Percentiles rank a stretch among this genome's conserved stretches.
Evolutionary conservation across 2,888 invertebrate species (phyloP).

Genomic region (Sarcophaga subvicina): DNA sequence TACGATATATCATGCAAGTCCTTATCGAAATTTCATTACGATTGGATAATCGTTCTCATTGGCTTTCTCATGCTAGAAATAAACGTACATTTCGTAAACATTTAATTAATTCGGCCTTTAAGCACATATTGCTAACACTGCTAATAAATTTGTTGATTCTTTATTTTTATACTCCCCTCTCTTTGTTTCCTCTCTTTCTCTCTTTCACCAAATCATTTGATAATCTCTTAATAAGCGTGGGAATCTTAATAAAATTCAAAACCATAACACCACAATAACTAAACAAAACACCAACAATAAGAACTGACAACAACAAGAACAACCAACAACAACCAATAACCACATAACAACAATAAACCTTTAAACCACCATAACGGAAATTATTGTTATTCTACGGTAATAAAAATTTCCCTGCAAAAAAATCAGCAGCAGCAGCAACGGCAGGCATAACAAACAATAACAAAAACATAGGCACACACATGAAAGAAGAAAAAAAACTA

Average conservation of each 20-base stretch:
- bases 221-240: not conserved
- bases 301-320: not conserved
- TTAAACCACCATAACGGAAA: slow-evolving; percentile 46
- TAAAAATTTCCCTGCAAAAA: slow-evolving; percentile 42
- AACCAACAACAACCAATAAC: not conserved
- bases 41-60: too few relatives aligned
- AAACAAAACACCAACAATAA: not conserved
- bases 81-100: too few relatives aligned
- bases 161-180: too few relatives aligned
- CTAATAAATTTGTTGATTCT: too few relatives aligned
- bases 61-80: too few relatives aligned
- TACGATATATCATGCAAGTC: too few relatives aligned
- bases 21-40: too few relatives aligned
- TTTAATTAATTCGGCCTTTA: too few relatives aligned
- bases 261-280: not conserved
- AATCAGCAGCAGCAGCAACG: not conserved
- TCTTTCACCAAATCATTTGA: not conserved
- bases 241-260: not conserved
- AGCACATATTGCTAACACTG: too few relatives aligned
- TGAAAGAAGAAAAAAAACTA: not conserved
- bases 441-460: not conserved
- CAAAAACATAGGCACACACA: not conserved
- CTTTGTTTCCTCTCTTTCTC: not conserved
- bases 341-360: slow-evolving; percentile 27
- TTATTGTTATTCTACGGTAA: slow-evolving; percentile 55